Evolutionary conservation across 2,888 invertebrate genomes (phyloP).

Genomic region (Cryptosula pallasiana): DNA sequence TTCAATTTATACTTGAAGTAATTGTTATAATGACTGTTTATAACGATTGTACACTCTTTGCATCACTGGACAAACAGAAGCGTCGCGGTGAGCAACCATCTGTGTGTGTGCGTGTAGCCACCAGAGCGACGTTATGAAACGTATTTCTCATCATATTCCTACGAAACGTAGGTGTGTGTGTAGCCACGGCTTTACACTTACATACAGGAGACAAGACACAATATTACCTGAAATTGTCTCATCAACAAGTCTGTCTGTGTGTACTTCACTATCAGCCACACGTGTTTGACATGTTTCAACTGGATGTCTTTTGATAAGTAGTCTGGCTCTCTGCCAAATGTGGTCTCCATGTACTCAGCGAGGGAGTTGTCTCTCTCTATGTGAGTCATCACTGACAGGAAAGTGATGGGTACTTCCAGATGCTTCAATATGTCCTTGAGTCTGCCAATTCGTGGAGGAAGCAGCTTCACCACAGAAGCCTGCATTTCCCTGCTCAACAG

Average conservation of each 20-base stretch:
- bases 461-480: background rate
- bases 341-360: slow-evolving; percentile 10
- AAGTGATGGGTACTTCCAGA: background rate
- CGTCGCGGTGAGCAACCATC: no score
- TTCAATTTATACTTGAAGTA: no score
- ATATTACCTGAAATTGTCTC: slow-evolving; percentile 31
- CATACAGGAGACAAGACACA: no score
- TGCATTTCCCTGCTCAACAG: background rate
- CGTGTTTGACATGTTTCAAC: slow-evolving; percentile 34
- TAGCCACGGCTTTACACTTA: no score
- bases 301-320: background rate
- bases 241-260: slow-evolving; percentile 32
- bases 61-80: no score
- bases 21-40: no score
- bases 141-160: no score
- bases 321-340: slow-evolving; percentile 10
- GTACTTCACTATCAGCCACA: slow-evolving; percentile 36
- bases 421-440: background rate
- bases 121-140: no score
- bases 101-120: no score
- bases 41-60: no score
- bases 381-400: slow-evolving; percentile 6
- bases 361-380: slow-evolving; percentile 15
- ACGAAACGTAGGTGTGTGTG: no score
- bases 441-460: background rate